phyloP scores from a whole-genome alignment of 2,113 vertebrate genomes.

The Mesoclemmys tuberculata region DNA sequence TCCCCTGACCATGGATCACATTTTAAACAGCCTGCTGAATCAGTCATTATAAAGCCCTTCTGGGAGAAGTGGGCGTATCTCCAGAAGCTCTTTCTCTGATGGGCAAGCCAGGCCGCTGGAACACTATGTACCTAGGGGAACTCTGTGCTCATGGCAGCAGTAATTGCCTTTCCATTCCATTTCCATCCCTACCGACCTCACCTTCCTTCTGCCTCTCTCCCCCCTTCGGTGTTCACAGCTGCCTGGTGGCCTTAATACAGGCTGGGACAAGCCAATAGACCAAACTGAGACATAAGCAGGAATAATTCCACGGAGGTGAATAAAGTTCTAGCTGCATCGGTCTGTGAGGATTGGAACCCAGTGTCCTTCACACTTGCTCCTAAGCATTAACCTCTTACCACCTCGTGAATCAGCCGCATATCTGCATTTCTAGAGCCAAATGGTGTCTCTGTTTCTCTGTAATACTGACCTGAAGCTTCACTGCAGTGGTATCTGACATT shows the following conservation, averaged over 20 bases:
- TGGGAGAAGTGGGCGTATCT: background rate
- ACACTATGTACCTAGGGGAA: background rate
- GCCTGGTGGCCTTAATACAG: background rate
- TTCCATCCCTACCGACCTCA: background rate
- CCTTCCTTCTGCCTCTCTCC: background rate
- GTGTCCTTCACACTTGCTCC: background rate
- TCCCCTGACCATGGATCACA: background rate
- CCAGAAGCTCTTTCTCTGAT: background rate
- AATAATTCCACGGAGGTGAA: background rate
- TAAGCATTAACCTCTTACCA: background rate
- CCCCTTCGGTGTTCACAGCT: background rate
- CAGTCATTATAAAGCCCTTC: background rate
- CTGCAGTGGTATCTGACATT: background rate
- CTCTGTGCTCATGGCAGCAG: background rate
- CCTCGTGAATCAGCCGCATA: fast-evolving
- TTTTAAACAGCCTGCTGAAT: background rate
- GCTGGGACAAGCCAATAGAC: background rate
- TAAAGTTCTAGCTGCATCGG: background rate
- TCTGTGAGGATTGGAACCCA: background rate
- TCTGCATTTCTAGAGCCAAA: background rate
- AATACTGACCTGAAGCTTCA: background rate
- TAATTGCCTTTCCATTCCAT: background rate
- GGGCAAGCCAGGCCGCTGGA: background rate
- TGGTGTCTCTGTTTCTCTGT: background rate
- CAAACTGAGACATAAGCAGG: background rate